Evolutionary conservation across 2,113 vertebrate species (phyloP), one percentile per base, ranked within the genome.

Genomic region (Mohoua ochrocephala): DNA sequence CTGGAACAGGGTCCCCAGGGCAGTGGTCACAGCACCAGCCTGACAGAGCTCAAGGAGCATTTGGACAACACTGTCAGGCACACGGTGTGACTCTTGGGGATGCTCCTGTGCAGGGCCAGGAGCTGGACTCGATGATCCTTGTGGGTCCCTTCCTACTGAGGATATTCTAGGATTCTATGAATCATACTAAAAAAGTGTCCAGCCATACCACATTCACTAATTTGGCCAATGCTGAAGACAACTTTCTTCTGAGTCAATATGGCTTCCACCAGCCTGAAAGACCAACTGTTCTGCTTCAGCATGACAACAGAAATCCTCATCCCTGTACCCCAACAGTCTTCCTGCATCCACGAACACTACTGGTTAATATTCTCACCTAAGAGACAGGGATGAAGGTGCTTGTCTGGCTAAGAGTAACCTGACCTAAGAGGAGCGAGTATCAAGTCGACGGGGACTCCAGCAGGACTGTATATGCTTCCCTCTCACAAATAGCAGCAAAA

Each of bases 391-490:
- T 27, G 57, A 77, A 61, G 39, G 24, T 60, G 37, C 20, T 69
- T 12, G 74, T 50, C 61, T 24, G 61, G 13, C 33, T 59, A 63
- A 57, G 15, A 79, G 33, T 37, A 80, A 64, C 21, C 26, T 41
- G 31, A 52, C 21, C 35, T 16, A 73, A 79, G 7, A 81, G 44
- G 11, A 61, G 11, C 13, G 1, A 65, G 11, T 71, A 85, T 27
- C 64, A 56, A 59, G 30, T 59, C 0, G 0, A 50, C 5, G 15
- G 14, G 45, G 42, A 83, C 67, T 21, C n/a, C n/a, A 70, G 9
- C 13, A 39, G 14, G 53, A 31, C 35, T 3, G 1, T 10, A 35
- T 4, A 57, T 2, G 18, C 39, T 57, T 53, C 52, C 23, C 53
- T 73, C 39, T 80, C 60, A 71, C 20, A 60, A 15, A 11, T 2